Percentiles rank a stretch among this genome's conserved stretches.
phyloP scores from a whole-genome alignment of 2,888 invertebrate species.

The Caenorhabditis sp. region DNA sequence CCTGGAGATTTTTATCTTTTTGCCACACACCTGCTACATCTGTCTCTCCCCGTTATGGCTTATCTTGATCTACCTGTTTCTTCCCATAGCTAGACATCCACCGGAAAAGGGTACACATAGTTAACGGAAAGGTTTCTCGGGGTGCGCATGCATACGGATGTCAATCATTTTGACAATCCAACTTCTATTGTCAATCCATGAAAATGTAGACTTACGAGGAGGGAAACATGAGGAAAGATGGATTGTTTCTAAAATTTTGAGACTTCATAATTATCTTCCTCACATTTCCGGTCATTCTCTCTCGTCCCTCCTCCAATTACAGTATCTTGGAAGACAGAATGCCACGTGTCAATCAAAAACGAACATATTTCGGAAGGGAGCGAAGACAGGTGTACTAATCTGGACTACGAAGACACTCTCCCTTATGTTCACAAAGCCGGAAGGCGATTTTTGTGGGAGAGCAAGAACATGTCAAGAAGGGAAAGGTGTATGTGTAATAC shows the following conservation, averaged over 20 bases:
- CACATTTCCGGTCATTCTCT: slow-evolving; percentile 22
- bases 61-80: slow-evolving; percentile 33
- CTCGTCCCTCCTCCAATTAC: slow-evolving; percentile 6
- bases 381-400: slow-evolving; percentile 44
- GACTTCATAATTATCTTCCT: slow-evolving; percentile 18
- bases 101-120: slow-evolving; percentile 10
- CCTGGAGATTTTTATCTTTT: slow-evolving; percentile 21
- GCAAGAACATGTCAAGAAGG: slow-evolving; percentile 23
- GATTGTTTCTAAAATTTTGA: slow-evolving; percentile 24
- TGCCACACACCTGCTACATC: slow-evolving; percentile 41
- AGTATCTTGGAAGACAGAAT: slow-evolving; percentile 7
- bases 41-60: slow-evolving; percentile 4
- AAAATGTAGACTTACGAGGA: not conserved
- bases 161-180: slow-evolving; percentile 51
- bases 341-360: slow-evolving; percentile 59
- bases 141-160: slow-evolving; percentile 11
- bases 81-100: slow-evolving; percentile 14
- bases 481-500: not conserved
- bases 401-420: slow-evolving; percentile 1
- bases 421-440: slow-evolving; percentile 23
- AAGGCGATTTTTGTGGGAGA: slow-evolving; percentile 18
- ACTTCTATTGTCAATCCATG: slow-evolving; percentile 18
- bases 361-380: slow-evolving; percentile 20
- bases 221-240: not conserved
- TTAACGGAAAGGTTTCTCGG: slow-evolving; percentile 3